Evolutionary conservation across 2,888 invertebrate species (phyloP), one percentile per base, ranked within the genome.

Genomic region (Dicyrtoma fusca): DNA sequence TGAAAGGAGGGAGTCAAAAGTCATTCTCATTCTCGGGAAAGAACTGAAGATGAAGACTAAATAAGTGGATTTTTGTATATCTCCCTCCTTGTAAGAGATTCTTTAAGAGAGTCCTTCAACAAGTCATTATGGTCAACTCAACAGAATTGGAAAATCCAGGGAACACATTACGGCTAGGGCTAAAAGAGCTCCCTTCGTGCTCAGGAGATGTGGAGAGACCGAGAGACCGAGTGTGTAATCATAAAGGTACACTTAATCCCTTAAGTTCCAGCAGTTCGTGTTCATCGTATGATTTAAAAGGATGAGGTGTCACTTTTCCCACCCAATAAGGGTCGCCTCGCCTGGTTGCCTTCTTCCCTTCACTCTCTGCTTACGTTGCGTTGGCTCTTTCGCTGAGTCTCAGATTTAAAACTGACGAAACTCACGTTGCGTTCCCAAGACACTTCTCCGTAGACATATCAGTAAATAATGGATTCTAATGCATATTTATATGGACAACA

Each of bases 301-400:
- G 47, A 68, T 69, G 73, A 70, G 66, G 74, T 74, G 74, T 74
- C 71, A 74, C 45, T 74, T 74, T 74, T 74, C 74, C 71, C 71
- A 74, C 65, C 66, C 62, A 74, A 59, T 65, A 70, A 64, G 57
- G 64, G 64, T 55, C 64, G 34, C 53, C 17, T 51, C 51, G 55
- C 69, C 34, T 61, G 44, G 44, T 63, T 63, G 42, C 42, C 14
- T 45, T 44, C 14, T 64, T 4, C 17, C 49, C 49, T 65, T 25
- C 51, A 26, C 25, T n/a, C 26, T n/a, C 34, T 51, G 14, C 21
- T n/a, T n/a, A 14, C 59, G 23, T 23, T 51, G 34, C 26, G 14
- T 61, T 26, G n/a, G n/a, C n/a, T 34, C 4, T 34, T 34, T 34
- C 8, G 34, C 34, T 34, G 34, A 3, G 34, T 34, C 34, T 34